These are phyloP conservation scores for Scolopax rusticola DNA, from an alignment of 2,797 vertebrate genomes.

Conservation along the genomic window DNA sequence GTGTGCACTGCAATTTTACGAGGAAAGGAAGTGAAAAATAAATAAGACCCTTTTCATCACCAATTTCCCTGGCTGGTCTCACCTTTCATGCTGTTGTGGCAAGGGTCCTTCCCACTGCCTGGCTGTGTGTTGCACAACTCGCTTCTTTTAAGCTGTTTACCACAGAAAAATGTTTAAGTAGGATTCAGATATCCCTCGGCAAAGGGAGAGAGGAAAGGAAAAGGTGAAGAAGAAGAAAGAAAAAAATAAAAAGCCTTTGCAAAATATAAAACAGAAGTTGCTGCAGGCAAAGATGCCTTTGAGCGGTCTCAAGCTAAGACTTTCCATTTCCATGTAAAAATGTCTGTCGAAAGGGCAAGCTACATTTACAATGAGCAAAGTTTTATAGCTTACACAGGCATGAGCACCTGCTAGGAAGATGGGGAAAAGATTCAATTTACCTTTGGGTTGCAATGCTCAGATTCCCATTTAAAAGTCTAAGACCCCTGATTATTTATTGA, in stretches of 20 bases:
- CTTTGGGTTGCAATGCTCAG: slow-evolving; percentile 85
- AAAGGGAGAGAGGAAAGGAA: slow-evolving; percentile 30
- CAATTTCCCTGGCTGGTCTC: background rate
- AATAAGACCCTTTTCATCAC: background rate
- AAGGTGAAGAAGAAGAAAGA: background rate
- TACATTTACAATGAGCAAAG: slow-evolving; percentile 73
- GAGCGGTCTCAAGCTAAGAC: slow-evolving; percentile 58
- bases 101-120: background rate
- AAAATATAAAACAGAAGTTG: slow-evolving; percentile 51
- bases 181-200: slow-evolving; percentile 48
- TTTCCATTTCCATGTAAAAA: slow-evolving; percentile 77
- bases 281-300: slow-evolving; percentile 56
- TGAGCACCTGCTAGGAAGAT: slow-evolving; percentile 66
- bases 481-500: slow-evolving; percentile 97
- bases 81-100: background rate
- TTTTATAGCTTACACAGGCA: slow-evolving; percentile 62
- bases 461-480: slow-evolving; percentile 96
- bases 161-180: slow-evolving; percentile 56
- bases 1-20: background rate
- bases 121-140: background rate
- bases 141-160: slow-evolving; percentile 27
- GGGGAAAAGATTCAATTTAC: slow-evolving; percentile 80
- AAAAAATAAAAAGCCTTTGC: background rate
- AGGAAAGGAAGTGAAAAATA: background rate
- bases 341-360: slow-evolving; percentile 69